These are phyloP conservation scores for Zophobas morio DNA, from an alignment of 1,140 invertebrate species.

Conservation along the genomic window DNA sequence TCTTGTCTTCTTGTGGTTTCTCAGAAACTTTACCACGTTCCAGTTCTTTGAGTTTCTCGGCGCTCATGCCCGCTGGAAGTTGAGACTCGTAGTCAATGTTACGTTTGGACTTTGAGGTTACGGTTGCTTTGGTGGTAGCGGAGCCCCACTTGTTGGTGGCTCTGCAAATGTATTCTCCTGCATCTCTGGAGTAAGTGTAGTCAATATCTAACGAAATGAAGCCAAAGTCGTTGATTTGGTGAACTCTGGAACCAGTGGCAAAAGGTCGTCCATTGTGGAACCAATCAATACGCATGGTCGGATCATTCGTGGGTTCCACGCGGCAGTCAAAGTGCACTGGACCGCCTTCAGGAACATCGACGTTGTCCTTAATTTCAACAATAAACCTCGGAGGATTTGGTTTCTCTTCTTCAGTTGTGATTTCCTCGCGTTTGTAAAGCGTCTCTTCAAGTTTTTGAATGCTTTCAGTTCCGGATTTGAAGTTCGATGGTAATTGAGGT, in stretches of 20 bases:
- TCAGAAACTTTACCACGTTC: constrained; percentile 86
- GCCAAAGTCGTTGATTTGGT: constrained; percentile 94
- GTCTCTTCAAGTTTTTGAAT: constrained; percentile 92
- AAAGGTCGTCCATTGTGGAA: constrained; percentile 93
- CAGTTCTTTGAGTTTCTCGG: constrained; percentile 92
- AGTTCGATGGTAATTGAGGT: constrained; percentile 90
- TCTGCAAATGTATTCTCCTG: constrained; percentile 88
- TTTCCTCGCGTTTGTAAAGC: constrained; percentile 89
- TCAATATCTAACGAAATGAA: constrained; percentile 91
- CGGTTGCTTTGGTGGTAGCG: constrained; percentile 85
- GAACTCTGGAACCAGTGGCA: constrained; percentile 89
- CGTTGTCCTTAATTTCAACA: constrained; percentile 86
- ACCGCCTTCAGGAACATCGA: constrained; percentile 89
- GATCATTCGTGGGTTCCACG: constrained; percentile 89
- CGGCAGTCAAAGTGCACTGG: constrained; percentile 93
- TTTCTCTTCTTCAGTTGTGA: constrained; percentile 84
- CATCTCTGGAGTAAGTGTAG: constrained; percentile 88
- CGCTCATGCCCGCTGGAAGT: constrained; percentile 92
- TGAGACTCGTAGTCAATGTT: constrained; percentile 94
- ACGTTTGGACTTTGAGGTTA: constrained; percentile 88
- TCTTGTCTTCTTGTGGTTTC: constrained; percentile 77
- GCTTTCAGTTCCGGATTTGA: constrained; percentile 88
- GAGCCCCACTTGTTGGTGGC: constrained; percentile 90
- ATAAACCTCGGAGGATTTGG: constrained; percentile 89
- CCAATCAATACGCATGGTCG: constrained; percentile 94